phyloP scores from a whole-genome alignment of 2,888 invertebrate species.

The Acanthoscelides obtectus region DNA sequence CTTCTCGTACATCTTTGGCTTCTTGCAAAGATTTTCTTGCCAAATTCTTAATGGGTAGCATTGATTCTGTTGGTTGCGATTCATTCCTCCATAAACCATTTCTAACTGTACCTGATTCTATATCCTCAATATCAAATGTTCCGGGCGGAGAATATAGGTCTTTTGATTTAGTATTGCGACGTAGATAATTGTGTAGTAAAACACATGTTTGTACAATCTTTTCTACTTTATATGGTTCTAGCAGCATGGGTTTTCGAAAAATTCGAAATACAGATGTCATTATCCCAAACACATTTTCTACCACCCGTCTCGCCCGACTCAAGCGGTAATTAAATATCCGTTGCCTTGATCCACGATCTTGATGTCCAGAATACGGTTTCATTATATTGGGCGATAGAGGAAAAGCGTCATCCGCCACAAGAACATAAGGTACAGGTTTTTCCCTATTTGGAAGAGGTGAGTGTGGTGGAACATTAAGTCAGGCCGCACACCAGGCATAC shows the following conservation, averaged over 20 bases:
- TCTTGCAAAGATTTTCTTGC: no score
- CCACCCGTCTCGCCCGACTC: slow-evolving; percentile 11
- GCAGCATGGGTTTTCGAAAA: slow-evolving; percentile 12
- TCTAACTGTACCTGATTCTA: slow-evolving; percentile 2
- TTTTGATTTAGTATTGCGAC: no score
- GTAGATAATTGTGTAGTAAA: no score
- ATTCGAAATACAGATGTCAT: slow-evolving; percentile 12
- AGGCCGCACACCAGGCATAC: no score
- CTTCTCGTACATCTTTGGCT: no score
- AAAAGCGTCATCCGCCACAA: slow-evolving; percentile 14
- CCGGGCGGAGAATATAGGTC: background rate
- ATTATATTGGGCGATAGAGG: slow-evolving; percentile 18
- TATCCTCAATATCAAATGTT: slow-evolving; percentile 6
- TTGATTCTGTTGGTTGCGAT: slow-evolving; percentile 3
- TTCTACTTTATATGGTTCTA: slow-evolving; percentile 10
- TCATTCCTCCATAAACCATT: slow-evolving; percentile 5
- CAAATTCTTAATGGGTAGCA: slow-evolving; percentile 8
- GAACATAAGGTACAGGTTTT: background rate
- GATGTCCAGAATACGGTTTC: slow-evolving; percentile 23
- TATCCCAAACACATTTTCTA: slow-evolving; percentile 18
- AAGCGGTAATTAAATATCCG: slow-evolving; percentile 24
- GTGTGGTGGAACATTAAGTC: no score
- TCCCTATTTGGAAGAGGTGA: no score
- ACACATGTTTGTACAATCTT: no score
- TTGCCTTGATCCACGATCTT: slow-evolving; percentile 14